Evolutionary conservation across 1,140 invertebrate genomes (phyloP).

Genomic region (Melanaphis sacchari): DNA sequence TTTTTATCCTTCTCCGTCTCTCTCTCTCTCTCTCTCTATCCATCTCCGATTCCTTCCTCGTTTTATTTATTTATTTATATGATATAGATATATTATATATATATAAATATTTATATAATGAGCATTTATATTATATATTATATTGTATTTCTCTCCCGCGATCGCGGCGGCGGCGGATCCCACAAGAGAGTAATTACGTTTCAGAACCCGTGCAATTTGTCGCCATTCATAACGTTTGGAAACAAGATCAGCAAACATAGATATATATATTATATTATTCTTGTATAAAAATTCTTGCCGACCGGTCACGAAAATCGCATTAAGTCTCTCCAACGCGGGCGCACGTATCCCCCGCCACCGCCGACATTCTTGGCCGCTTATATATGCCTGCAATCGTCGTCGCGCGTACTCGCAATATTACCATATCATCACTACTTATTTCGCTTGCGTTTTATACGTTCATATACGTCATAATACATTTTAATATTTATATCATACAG

Average conservation of each 20-base stretch:
- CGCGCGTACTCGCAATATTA: not conserved
- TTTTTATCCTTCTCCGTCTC: not conserved
- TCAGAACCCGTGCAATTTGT: constrained; percentile 51
- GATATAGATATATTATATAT: not conserved
- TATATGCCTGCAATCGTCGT: not conserved
- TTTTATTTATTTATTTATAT: constrained; percentile 25
- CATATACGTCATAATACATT: not conserved
- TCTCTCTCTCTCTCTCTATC: not conserved
- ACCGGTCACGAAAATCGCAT: constrained; percentile 56
- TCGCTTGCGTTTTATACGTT: not conserved
- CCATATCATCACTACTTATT: not conserved
- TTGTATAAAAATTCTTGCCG: constrained; percentile 15
- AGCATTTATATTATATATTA: not conserved
- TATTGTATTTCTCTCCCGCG: constrained; percentile 27
- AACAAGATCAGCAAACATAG: constrained; percentile 29
- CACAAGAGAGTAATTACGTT: constrained; percentile 51
- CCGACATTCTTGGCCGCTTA: constrained; percentile 10
- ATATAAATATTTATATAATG: not conserved
- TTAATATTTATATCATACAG: not conserved
- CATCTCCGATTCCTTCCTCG: constrained; percentile 42
- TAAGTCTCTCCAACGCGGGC: constrained; percentile 14
- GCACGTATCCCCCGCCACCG: not conserved
- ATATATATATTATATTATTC: not conserved
- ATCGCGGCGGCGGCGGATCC: constrained; percentile 54
- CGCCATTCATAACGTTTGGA: constrained; percentile 56